A percentile compares a stretch with the other conserved stretches of the same genome.
phyloP scores from a whole-genome alignment of 2,888 invertebrate species.

The Gordius sp. region DNA sequence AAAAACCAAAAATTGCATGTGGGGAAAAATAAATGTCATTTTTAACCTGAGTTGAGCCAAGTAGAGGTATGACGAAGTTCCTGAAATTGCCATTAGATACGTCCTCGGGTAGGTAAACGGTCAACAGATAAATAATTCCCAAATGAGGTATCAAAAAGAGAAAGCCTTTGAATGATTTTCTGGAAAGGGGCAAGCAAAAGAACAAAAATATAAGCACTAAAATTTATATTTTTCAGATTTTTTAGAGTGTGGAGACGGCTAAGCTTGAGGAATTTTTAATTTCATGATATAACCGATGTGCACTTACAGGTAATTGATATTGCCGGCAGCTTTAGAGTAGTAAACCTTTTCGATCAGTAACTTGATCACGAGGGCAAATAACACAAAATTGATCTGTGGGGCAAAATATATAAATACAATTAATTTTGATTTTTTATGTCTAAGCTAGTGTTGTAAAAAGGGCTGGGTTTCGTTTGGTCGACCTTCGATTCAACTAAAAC shows the following conservation, averaged over 20 bases:
- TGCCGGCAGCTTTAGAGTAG: not conserved
- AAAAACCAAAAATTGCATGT: no score
- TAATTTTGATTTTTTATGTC: no score
- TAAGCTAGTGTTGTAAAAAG: no score
- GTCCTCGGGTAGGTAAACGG: not conserved
- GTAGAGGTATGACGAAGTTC: not conserved
- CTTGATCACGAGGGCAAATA: not conserved
- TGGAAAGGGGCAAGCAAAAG: not conserved
- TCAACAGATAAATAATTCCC: not conserved
- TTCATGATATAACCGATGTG: no score
- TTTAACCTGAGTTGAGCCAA: not conserved
- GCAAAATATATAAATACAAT: not conserved
- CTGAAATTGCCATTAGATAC: not conserved
- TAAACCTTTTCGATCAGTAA: not conserved
- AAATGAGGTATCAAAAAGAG: constrained; percentile 1
- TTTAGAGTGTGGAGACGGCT: no score
- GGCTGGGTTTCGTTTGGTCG: no score
- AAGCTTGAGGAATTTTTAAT: no score
- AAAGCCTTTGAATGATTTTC: constrained; percentile 11
- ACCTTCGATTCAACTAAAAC: no score
- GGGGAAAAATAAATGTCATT: not conserved
- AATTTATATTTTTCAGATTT: no score
- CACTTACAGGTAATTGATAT: constrained; percentile 6
- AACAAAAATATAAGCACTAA: no score
- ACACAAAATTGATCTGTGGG: not conserved